Percentiles rank a stretch among this genome's conserved stretches.
phyloP scores from a whole-genome alignment of 2,113 vertebrate species.

The Columba janthina region DNA sequence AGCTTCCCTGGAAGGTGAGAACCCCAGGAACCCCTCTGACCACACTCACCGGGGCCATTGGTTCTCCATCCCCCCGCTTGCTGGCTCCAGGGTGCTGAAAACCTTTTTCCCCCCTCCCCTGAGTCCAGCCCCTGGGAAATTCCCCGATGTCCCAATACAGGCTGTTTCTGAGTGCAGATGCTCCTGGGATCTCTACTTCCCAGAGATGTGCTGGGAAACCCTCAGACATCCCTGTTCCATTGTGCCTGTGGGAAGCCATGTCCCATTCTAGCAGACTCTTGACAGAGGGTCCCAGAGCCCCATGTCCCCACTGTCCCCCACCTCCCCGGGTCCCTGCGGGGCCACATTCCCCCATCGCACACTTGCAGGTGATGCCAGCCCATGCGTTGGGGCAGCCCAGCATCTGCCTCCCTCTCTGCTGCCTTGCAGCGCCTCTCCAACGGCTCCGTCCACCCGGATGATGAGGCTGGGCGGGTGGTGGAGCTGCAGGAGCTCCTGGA shows the following conservation, averaged over 20 bases:
- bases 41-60: fast-evolving
- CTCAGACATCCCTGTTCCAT: background rate
- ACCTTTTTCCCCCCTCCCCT: background rate
- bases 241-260: background rate
- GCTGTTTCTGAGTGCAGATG: fast-evolving
- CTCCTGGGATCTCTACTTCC: background rate
- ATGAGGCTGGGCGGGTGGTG: slow-evolving; percentile 79
- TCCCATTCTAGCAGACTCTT: background rate
- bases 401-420: background rate
- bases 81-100: background rate
- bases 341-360: background rate
- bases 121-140: background rate
- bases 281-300: background rate
- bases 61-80: background rate
- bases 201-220: background rate
- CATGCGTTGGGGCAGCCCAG: background rate
- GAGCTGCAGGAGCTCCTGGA: slow-evolving; percentile 94
- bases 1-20: slow-evolving; percentile 77
- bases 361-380: background rate
- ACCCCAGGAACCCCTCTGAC: background rate
- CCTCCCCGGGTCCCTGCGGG: background rate
- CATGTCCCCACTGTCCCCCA: background rate
- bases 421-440: slow-evolving; percentile 79
- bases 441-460: slow-evolving; percentile 84
- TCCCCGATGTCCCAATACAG: background rate